phyloP scores from a whole-genome alignment of 2,797 vertebrate genomes.

The Oryzias sinensis region DNA sequence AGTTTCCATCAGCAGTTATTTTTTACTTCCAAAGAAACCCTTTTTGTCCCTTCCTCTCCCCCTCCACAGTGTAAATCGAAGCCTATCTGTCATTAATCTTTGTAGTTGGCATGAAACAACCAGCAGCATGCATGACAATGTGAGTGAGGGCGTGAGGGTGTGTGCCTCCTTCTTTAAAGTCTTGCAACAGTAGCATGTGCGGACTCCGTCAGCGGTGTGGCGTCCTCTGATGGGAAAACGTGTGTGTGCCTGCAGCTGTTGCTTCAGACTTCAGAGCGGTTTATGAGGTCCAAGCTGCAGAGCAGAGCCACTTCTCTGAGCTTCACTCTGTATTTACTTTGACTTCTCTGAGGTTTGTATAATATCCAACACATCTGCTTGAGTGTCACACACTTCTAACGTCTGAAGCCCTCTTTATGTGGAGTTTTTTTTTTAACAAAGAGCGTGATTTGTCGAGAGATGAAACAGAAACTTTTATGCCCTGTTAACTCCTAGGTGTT shows the following conservation, averaged over 20 bases:
- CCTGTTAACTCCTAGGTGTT: too few relatives aligned
- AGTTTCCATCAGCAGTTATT: background rate
- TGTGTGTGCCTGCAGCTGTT: constrained; percentile 33
- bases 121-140: constrained; percentile 58
- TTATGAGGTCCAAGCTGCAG: constrained; percentile 37
- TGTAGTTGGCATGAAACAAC: constrained; percentile 50
- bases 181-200: background rate
- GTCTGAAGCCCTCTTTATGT: background rate
- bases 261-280: constrained; percentile 15
- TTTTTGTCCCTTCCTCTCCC: background rate
- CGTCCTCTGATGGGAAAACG: background rate
- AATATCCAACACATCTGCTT: constrained; percentile 26
- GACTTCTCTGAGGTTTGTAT: constrained; percentile 27
- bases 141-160: constrained; percentile 8
- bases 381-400: constrained; percentile 1
- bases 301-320: constrained; percentile 36
- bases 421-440: too few relatives aligned
- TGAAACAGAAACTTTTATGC: too few relatives aligned
- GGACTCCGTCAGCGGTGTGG: background rate
- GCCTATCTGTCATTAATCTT: constrained; percentile 47
- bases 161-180: background rate
- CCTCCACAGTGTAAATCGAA: constrained; percentile 46
- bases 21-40: background rate
- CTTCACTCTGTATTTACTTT: constrained; percentile 50
- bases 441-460: too few relatives aligned